Evolutionary conservation across 2,797 vertebrate genomes (phyloP).

Genomic region (Brachyrhaphis roseni): DNA sequence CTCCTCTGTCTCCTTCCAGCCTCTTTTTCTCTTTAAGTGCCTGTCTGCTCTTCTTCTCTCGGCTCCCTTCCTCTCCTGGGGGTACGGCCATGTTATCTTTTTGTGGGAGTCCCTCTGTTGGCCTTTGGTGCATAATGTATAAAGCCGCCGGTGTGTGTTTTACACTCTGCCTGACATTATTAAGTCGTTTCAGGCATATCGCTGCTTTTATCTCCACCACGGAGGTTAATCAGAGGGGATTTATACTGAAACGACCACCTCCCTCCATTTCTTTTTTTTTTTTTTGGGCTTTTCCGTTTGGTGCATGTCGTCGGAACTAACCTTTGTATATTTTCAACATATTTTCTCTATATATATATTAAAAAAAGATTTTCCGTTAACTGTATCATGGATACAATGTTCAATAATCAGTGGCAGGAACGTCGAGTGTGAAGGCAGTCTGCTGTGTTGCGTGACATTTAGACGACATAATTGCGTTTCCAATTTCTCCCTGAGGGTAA

Average conservation of each 20-base stretch:
- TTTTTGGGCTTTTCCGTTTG: neutral
- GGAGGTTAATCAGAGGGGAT: constrained; percentile 74
- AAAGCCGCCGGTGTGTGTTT: constrained; percentile 78
- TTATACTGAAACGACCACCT: constrained; percentile 54
- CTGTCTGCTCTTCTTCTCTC: constrained; percentile 19
- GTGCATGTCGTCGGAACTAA: constrained; percentile 19
- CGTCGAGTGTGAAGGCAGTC: neutral
- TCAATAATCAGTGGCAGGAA: constrained; percentile 8
- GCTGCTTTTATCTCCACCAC: constrained; percentile 68
- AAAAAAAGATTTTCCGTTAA: neutral
- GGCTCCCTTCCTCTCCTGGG: constrained; percentile 34
- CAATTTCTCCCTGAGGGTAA: constrained; percentile 25
- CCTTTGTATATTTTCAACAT: constrained; percentile 46
- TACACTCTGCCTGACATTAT: constrained; percentile 72
- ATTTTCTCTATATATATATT: neutral
- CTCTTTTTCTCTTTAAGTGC: constrained; percentile 28
- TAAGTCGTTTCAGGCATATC: constrained; percentile 71
- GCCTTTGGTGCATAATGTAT: constrained; percentile 80
- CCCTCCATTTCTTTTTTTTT: constrained; percentile 18
- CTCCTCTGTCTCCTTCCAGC: constrained; percentile 42
- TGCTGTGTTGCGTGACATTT: constrained; percentile 11
- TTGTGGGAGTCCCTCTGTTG: constrained; percentile 71
- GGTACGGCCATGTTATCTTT: constrained; percentile 74
- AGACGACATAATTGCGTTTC: constrained; percentile 13
- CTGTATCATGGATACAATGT: constrained; percentile 14